Conservation (phyloP, 2,888 invertebrate genomes). For the Poecilobothrus nobilitatus region DNA sequence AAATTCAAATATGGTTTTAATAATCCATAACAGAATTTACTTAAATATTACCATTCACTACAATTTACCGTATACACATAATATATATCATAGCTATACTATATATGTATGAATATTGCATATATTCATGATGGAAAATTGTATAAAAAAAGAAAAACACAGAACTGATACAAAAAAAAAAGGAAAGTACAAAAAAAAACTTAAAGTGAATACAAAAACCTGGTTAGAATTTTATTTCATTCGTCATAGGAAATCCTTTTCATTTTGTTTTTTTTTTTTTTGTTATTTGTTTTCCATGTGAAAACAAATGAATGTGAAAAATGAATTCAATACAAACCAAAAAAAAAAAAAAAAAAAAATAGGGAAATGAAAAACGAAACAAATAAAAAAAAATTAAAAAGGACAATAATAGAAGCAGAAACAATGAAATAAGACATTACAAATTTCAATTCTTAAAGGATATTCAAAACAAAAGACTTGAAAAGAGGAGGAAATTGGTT, state of each 20-base stretch:
- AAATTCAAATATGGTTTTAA: neutral
- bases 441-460: constrained; percentile 4
- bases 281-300: neutral
- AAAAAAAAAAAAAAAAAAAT: neutral
- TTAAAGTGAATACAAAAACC: neutral
- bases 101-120: too few species aligned
- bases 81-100: too few species aligned
- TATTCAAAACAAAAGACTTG: neutral
- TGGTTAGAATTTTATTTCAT: neutral
- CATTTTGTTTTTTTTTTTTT: neutral
- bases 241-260: constrained; percentile 1
- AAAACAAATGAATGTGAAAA: too few species aligned
- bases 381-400: too few species aligned
- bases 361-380: too few species aligned
- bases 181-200: too few species aligned
- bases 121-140: too few species aligned
- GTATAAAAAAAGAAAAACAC: neutral
- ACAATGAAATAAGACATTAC: constrained; percentile 6
- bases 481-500: too few species aligned
- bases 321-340: too few species aligned
- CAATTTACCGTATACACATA: too few species aligned
- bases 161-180: too few species aligned
- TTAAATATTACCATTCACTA: neutral
- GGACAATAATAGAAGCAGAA: too few species aligned
- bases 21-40: neutral